These are phyloP conservation scores for Mesaphorura yosii DNA, from an alignment of 1,140 invertebrate species.

Conservation along the genomic window DNA sequence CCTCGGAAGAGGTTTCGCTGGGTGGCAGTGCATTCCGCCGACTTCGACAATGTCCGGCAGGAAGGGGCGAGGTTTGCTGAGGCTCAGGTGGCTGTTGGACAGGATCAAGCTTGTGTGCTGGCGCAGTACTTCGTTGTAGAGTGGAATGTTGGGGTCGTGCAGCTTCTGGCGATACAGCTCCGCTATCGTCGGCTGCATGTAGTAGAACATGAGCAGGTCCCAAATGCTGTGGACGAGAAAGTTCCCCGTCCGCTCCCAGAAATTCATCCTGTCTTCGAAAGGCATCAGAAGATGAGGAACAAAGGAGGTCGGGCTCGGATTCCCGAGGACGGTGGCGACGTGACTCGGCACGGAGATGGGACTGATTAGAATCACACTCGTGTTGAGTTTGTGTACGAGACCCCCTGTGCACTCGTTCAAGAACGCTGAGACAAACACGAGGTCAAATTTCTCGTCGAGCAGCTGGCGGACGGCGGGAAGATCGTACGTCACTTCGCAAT, in stretches of 20 bases:
- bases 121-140: constrained; percentile 5
- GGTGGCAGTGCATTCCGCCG: constrained; percentile 30
- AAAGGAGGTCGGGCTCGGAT: constrained; percentile 5
- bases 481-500: constrained; percentile 7
- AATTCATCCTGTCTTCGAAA: constrained; percentile 10
- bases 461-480: background rate
- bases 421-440: constrained; percentile 39
- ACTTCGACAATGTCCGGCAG: constrained; percentile 17
- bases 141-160: background rate
- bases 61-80: constrained; percentile 1
- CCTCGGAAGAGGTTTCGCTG: constrained; percentile 14
- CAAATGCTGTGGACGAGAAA: background rate
- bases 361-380: constrained; percentile 8
- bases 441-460: constrained; percentile 37
- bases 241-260: constrained; percentile 13
- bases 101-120: constrained; percentile 25
- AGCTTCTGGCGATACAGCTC: constrained; percentile 19
- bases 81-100: constrained; percentile 20
- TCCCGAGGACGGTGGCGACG: constrained; percentile 1
- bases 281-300: constrained; percentile 7
- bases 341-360: background rate
- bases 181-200: constrained; percentile 14
- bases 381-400: constrained; percentile 36
- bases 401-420: constrained; percentile 37
- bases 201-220: background rate